phyloP scores from a whole-genome alignment of 2,113 vertebrate species.

The Salvator merianae region DNA sequence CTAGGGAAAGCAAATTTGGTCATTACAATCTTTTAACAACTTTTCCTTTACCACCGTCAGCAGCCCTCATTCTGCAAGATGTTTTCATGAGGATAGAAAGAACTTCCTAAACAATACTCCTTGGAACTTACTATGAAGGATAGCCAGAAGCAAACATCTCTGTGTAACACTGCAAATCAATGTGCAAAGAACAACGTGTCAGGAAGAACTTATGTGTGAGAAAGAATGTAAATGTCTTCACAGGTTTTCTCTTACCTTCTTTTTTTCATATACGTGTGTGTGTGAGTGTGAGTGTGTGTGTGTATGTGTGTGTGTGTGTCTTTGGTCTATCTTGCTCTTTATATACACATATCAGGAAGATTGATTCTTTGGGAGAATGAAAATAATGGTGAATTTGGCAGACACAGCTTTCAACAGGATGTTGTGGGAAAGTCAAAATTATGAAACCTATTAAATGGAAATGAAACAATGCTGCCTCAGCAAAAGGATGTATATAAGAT shows the following conservation, averaged over 20 bases:
- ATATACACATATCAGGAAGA: background rate
- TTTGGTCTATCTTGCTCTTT: no score
- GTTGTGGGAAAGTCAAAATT: background rate
- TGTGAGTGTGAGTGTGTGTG: no score
- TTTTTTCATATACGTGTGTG: background rate
- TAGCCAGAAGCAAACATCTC: background rate
- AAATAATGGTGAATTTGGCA: background rate
- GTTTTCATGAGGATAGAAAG: background rate
- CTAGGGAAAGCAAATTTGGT: background rate
- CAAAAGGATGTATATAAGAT: background rate
- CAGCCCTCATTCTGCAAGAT: background rate
- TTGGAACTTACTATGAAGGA: background rate
- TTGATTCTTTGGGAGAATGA: background rate
- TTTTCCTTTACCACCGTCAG: background rate
- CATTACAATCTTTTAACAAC: background rate
- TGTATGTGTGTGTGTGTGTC: no score
- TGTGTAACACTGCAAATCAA: background rate
- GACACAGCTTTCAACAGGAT: background rate
- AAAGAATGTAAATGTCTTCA: conserved; percentile 29
- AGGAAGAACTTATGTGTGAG: background rate
- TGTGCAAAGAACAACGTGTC: background rate
- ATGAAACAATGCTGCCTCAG: background rate
- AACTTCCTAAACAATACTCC: background rate
- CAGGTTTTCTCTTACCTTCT: conserved; percentile 10
- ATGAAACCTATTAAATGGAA: conserved; percentile 9